phyloP scores from a whole-genome alignment of 2,888 invertebrate genomes.

The Cataglyphis rosenhaueri region DNA sequence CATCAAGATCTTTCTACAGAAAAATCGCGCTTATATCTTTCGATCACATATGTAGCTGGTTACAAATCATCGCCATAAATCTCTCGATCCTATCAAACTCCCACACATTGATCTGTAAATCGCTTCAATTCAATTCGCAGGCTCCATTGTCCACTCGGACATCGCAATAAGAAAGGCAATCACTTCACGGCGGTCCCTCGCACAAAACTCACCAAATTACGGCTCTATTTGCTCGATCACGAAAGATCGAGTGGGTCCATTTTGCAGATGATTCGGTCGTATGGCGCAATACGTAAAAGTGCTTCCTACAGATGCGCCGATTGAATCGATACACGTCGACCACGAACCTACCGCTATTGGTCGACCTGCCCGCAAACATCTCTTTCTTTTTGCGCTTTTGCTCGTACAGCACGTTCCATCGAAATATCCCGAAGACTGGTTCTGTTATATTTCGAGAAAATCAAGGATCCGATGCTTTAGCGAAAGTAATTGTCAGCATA shows the following conservation, averaged over 20 bases:
- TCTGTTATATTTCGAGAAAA: conserved; percentile 36
- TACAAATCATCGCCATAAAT: background rate
- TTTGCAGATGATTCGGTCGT: conserved; percentile 61
- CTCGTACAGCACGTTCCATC: background rate
- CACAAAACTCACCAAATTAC: conserved; percentile 56
- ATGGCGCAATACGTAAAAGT: conserved; percentile 56
- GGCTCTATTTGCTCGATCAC: conserved; percentile 51
- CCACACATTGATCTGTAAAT: background rate
- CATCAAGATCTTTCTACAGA: background rate
- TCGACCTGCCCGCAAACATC: conserved; percentile 1
- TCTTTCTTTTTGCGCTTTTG: conserved; percentile 20
- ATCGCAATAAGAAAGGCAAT: conserved; percentile 24
- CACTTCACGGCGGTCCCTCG: background rate
- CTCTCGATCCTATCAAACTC: background rate
- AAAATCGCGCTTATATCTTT: background rate
- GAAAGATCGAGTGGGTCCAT: conserved; percentile 56
- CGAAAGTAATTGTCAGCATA: conserved; percentile 25
- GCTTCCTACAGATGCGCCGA: background rate
- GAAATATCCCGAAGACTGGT: background rate
- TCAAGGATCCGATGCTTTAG: conserved; percentile 9
- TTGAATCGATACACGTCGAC: conserved; percentile 58
- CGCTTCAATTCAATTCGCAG: background rate
- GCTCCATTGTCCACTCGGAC: conserved; percentile 4
- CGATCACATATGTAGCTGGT: background rate
- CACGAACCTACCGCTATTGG: background rate